Evolutionary conservation across 2,797 vertebrate genomes (phyloP).

Genomic region (Tenualosa thibaudeaui): DNA sequence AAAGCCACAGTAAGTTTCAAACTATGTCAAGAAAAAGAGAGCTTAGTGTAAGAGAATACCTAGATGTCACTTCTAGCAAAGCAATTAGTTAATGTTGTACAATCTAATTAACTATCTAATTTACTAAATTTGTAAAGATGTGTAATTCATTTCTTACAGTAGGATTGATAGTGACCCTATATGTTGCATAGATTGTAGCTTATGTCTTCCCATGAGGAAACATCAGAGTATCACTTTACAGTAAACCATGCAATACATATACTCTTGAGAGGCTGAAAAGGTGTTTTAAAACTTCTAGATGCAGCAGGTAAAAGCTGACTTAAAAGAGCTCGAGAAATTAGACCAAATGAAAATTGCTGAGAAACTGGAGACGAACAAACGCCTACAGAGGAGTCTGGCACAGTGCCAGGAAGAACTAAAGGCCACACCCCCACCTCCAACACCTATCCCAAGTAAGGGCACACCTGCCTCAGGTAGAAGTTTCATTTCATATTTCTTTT

Average conservation of each 20-base stretch:
- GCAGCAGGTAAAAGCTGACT: constrained; percentile 44
- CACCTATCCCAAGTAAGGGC: constrained; percentile 45
- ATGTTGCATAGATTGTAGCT: background rate
- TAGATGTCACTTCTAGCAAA: too few relatives aligned
- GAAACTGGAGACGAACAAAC: constrained; percentile 58
- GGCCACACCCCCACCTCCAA: constrained; percentile 35
- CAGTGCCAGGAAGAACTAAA: constrained; percentile 50
- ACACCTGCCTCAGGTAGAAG: background rate
- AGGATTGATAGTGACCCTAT: background rate
- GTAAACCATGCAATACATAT: too few relatives aligned
- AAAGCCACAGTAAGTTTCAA: constrained; percentile 54
- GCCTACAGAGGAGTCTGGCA: constrained; percentile 63
- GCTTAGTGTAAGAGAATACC: too few relatives aligned
- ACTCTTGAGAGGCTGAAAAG: background rate
- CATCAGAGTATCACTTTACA: background rate
- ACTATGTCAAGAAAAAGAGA: too few relatives aligned
- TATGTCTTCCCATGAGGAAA: background rate
- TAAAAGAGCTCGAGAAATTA: constrained; percentile 61
- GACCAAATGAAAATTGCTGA: constrained; percentile 64
- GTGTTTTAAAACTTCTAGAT: constrained; percentile 52
- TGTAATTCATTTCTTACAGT: background rate
- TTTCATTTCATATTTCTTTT: background rate
- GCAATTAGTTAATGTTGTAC: background rate
- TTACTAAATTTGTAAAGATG: too few relatives aligned
- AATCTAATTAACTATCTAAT: too few relatives aligned